Percentiles rank a stretch among this genome's conserved stretches.
Conservation (phyloP, 2,113 vertebrate genomes). For the Chaenogobius annularis region DNA sequence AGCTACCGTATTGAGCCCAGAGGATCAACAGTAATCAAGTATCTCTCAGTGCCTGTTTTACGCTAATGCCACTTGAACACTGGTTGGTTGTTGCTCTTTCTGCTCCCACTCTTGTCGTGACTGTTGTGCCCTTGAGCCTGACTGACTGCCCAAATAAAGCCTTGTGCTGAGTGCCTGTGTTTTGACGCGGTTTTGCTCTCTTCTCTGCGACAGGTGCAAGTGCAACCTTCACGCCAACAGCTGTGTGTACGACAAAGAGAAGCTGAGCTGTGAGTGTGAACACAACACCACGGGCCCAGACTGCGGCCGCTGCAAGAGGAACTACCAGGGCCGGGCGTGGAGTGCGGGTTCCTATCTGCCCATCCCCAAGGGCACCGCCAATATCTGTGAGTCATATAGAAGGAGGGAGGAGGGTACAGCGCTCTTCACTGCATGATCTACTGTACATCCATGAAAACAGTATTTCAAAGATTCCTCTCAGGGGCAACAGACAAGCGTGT, state of each 20-base stretch:
- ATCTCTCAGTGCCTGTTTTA: slow-evolving; percentile 52
- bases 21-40: slow-evolving; percentile 31
- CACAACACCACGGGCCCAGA: slow-evolving; percentile 98
- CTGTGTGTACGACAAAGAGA: slow-evolving; percentile 94
- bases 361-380: slow-evolving; percentile 97
- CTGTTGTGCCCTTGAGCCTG: slow-evolving; percentile 50
- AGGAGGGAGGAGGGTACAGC: not conserved
- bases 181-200: slow-evolving; percentile 38
- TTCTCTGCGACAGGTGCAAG: slow-evolving; percentile 86
- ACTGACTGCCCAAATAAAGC: slow-evolving; percentile 40
- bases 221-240: slow-evolving; percentile 98
- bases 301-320: slow-evolving; percentile 97
- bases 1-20: not conserved
- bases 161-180: slow-evolving; percentile 6
- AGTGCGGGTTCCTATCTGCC: slow-evolving; percentile 96
- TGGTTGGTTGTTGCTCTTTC: slow-evolving; percentile 18
- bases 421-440: too few species aligned
- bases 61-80: slow-evolving; percentile 54
- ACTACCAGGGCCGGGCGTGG: slow-evolving; percentile 94
- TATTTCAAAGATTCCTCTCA: too few species aligned
- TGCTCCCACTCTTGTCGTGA: slow-evolving; percentile 62
- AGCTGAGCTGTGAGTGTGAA: slow-evolving; percentile 94
- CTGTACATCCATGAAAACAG: too few species aligned
- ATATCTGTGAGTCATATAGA: slow-evolving; percentile 92
- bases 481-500: too few species aligned